phyloP scores from a whole-genome alignment of 2,113 vertebrate species.

The Anhinga anhinga region DNA sequence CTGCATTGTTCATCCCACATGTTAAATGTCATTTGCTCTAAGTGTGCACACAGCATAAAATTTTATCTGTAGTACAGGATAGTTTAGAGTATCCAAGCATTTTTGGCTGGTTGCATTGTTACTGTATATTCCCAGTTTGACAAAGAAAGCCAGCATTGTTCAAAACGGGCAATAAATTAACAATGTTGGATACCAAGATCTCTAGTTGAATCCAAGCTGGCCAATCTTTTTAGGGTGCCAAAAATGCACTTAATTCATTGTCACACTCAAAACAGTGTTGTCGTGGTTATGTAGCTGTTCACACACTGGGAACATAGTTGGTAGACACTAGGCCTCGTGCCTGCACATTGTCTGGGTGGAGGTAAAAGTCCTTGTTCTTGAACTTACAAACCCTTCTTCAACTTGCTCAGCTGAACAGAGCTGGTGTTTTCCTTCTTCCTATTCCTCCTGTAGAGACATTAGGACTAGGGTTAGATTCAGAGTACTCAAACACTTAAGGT shows the following conservation, averaged over 20 bases:
- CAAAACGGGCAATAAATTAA: background rate
- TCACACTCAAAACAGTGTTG: background rate
- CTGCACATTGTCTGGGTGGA: background rate
- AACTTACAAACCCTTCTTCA: background rate
- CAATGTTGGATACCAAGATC: background rate
- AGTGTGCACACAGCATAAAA: background rate
- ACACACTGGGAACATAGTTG: background rate
- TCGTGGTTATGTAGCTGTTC: background rate
- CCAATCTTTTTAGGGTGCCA: background rate
- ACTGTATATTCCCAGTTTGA: slow-evolving; percentile 30
- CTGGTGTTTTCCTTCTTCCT: background rate
- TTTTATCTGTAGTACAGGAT: background rate
- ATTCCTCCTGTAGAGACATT: accelerated
- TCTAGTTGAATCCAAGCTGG: background rate
- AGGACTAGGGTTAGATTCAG: background rate
- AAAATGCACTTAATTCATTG: background rate
- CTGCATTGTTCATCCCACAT: background rate
- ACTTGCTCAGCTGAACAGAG: background rate
- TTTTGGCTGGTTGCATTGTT: slow-evolving; percentile 23
- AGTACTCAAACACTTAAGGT: background rate
- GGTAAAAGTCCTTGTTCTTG: background rate
- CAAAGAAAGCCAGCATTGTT: background rate
- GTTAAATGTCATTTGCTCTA: background rate
- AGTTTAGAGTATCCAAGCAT: background rate
- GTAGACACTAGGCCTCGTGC: background rate